phyloP scores from a whole-genome alignment of 2,797 vertebrate species.

The Miopithecus talapoin region DNA sequence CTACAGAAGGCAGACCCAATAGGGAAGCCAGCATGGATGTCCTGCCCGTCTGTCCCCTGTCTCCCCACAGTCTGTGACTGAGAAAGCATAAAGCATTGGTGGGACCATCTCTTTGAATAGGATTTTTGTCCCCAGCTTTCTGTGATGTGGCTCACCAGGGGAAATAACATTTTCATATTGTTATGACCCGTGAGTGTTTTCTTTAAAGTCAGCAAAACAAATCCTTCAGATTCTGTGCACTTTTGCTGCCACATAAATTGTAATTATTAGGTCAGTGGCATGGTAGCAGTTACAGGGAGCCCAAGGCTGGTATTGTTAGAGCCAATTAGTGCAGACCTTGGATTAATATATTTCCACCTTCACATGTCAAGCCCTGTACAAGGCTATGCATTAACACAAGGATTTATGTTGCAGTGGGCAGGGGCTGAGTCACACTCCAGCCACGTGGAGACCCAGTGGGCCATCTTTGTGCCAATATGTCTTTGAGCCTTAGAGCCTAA shows the following conservation, averaged over 20 bases:
- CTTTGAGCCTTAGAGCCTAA: not conserved
- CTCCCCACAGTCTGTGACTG: not conserved
- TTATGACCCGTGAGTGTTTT: not conserved
- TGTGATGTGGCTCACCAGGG: not conserved
- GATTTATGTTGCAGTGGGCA: not conserved
- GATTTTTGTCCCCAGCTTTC: not conserved
- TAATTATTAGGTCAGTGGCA: not conserved
- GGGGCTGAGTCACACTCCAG: not conserved
- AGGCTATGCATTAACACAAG: not conserved
- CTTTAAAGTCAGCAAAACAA: conserved; percentile 32
- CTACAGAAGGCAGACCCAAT: not conserved
- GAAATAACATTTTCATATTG: not conserved
- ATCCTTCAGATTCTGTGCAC: not conserved
- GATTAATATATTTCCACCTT: conserved; percentile 34
- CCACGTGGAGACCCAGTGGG: not conserved
- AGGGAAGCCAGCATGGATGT: not conserved
- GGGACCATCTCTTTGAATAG: not conserved
- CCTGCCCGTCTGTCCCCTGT: accelerated
- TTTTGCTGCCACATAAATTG: conserved; percentile 42
- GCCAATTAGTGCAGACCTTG: conserved; percentile 36
- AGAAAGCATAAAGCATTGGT: not conserved
- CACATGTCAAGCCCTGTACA: not conserved
- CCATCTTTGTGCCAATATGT: not conserved
- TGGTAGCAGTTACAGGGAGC: not conserved
- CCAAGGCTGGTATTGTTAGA: conserved; percentile 48